These are phyloP conservation scores for Siphamia tubifer DNA, from an alignment of 2,113 vertebrate species.

Conservation along the genomic window DNA sequence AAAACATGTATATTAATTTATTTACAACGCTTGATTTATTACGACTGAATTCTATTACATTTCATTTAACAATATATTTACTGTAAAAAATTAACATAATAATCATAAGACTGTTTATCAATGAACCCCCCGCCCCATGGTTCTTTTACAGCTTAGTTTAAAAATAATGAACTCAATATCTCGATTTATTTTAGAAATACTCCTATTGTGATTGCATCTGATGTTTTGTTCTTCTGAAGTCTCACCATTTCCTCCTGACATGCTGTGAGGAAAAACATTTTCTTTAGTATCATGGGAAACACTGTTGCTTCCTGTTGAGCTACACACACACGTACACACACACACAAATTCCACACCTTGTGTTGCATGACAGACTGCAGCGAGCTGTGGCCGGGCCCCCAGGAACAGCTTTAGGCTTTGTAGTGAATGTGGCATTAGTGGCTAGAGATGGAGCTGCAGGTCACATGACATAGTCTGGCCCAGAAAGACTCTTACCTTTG, in stretches of 20 bases:
- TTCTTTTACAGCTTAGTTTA: too few relatives aligned
- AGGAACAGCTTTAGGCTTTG: constrained; percentile 44
- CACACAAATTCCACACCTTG: not conserved
- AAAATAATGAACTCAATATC: too few relatives aligned
- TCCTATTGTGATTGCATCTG: too few relatives aligned
- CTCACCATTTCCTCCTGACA: not conserved
- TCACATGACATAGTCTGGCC: constrained; percentile 2
- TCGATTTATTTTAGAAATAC: too few relatives aligned
- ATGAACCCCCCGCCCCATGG: not conserved
- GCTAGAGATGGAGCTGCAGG: constrained; percentile 18
- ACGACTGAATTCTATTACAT: too few relatives aligned
- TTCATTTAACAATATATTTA: too few relatives aligned
- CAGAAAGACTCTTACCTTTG: not conserved
- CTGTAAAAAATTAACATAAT: too few relatives aligned
- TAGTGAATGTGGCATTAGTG: constrained; percentile 2
- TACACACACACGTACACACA: constrained; percentile 7
- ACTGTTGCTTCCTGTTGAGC: constrained; percentile 27
- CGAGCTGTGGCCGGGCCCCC: constrained; percentile 20
- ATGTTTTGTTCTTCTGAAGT: not conserved
- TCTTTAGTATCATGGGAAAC: not conserved
- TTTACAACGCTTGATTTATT: too few relatives aligned
- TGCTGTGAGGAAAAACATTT: constrained; percentile 19
- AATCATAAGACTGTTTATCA: too few relatives aligned
- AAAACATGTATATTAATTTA: too few relatives aligned
- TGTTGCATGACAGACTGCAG: constrained; percentile 26